Conservation (phyloP, 2,113 vertebrate genomes). For the Lophochroa leadbeateri region DNA sequence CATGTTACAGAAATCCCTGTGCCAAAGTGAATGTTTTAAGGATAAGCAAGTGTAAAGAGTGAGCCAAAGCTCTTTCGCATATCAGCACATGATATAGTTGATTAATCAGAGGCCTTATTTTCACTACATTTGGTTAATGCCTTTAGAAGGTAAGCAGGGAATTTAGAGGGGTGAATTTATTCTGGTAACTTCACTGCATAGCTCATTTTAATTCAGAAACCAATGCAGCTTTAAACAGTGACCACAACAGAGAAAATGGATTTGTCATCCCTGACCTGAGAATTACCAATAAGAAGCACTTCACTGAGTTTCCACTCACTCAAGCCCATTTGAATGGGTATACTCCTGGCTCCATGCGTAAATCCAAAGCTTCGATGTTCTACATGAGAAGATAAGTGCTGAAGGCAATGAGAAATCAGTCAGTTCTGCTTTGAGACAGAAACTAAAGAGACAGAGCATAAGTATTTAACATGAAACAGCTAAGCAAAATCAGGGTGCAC, state of each 20-base stretch:
- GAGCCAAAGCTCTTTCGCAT: background rate
- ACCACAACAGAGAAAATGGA: background rate
- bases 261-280: background rate
- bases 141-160: background rate
- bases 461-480: background rate
- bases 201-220: background rate
- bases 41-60: background rate
- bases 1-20: background rate
- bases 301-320: background rate
- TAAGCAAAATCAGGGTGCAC: background rate
- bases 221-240: background rate
- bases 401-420: background rate
- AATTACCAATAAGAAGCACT: background rate
- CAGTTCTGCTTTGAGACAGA: background rate
- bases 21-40: background rate
- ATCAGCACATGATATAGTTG: background rate
- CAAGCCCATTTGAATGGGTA: background rate
- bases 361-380: background rate
- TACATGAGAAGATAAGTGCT: background rate
- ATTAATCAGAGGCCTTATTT: background rate
- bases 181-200: background rate
- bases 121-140: background rate
- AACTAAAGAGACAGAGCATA: background rate
- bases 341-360: background rate
- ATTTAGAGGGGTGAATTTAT: background rate